Conservation (phyloP, 2,113 vertebrate genomes). For the Tautogolabrus adspersus region DNA sequence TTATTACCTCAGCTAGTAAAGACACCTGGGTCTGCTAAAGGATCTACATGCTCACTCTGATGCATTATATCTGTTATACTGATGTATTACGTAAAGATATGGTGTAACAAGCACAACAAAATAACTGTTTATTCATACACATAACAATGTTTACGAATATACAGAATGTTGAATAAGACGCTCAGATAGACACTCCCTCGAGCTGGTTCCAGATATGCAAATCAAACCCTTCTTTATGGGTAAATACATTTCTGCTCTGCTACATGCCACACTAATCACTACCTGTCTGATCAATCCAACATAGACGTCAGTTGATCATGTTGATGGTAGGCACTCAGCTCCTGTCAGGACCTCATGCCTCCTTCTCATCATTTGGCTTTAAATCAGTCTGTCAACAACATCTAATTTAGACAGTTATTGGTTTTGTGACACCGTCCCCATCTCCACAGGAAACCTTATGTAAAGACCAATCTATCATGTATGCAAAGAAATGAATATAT, state of each 20-base stretch:
- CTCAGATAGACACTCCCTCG: neutral
- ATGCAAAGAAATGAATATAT: neutral
- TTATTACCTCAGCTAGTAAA: neutral
- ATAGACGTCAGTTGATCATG: neutral
- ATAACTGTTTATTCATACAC: too few relatives aligned
- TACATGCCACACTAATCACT: slow-evolving; percentile 19
- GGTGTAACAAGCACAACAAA: neutral
- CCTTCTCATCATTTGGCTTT: neutral
- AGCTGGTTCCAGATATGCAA: slow-evolving; percentile 17
- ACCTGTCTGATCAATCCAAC: slow-evolving; percentile 9
- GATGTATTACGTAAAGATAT: neutral
- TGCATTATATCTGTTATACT: neutral
- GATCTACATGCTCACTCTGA: slow-evolving; percentile 12
- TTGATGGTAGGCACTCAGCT: slow-evolving; percentile 1
- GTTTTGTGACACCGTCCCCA: neutral
- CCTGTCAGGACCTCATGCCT: slow-evolving; percentile 8
- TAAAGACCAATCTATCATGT: neutral
- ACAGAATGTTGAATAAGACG: neutral
- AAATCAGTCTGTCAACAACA: slow-evolving; percentile 33
- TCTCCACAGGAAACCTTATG: neutral
- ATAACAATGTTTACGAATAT: too few relatives aligned
- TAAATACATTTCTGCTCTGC: neutral
- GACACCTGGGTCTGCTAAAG: slow-evolving; percentile 7
- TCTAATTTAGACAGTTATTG: neutral
- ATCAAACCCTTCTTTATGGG: neutral